Evolutionary conservation across 2,888 invertebrate genomes (phyloP).

Genomic region (Meiosimyza decipiens): DNA sequence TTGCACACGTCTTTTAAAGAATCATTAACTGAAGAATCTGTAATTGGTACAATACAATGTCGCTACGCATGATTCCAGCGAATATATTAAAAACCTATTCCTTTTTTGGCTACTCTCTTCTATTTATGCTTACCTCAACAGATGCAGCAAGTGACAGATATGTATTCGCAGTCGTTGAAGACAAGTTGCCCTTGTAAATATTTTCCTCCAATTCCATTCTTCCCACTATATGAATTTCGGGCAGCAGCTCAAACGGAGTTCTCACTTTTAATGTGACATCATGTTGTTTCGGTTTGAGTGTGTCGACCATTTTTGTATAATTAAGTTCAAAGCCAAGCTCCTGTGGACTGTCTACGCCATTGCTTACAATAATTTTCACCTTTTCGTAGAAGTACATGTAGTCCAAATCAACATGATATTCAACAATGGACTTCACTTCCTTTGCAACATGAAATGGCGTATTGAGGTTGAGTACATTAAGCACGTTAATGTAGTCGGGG

Average conservation of each 20-base stretch:
- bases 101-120: too few species aligned
- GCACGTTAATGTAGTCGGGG: constrained; percentile 67
- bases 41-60: too few species aligned
- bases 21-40: too few species aligned
- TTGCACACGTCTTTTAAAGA: too few species aligned
- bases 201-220: constrained; percentile 68
- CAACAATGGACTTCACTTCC: constrained; percentile 69
- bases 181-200: constrained; percentile 69
- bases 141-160: constrained; percentile 69
- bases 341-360: constrained; percentile 59
- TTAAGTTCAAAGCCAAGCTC: constrained; percentile 68
- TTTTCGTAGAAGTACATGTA: constrained; percentile 67
- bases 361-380: constrained; percentile 67
- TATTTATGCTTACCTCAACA: constrained; percentile 67
- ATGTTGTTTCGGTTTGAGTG: constrained; percentile 66
- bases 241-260: constrained; percentile 70
- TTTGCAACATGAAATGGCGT: constrained; percentile 69
- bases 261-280: constrained; percentile 68
- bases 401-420: constrained; percentile 68
- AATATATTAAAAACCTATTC: too few species aligned
- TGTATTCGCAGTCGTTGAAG: constrained; percentile 68
- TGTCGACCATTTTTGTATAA: constrained; percentile 67
- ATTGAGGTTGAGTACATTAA: constrained; percentile 70
- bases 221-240: constrained; percentile 67
- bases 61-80: neutral